Evolutionary conservation across 2,113 vertebrate genomes (phyloP).

Genomic region (human (Homo sapiens)): DNA sequence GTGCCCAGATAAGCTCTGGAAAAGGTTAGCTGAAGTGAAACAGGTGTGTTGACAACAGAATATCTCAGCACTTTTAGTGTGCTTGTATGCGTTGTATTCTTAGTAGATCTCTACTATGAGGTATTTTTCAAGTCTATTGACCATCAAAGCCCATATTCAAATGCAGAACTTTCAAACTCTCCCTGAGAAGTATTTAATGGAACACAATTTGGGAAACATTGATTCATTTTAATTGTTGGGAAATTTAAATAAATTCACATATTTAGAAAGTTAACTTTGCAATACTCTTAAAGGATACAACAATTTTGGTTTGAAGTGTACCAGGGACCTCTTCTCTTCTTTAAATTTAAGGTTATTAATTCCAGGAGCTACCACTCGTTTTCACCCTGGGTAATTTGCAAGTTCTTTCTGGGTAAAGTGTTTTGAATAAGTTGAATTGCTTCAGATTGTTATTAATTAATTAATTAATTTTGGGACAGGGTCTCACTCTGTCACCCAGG

Average conservation of each 20-base stretch:
- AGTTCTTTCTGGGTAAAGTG: neutral
- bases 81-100: no score
- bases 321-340: neutral
- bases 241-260: neutral
- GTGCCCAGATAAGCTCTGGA: neutral
- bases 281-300: neutral
- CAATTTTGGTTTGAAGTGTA: neutral
- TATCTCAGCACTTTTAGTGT: neutral
- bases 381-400: neutral
- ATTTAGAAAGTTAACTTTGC: neutral
- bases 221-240: neutral
- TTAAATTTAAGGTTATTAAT: neutral
- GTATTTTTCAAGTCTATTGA: neutral
- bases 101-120: neutral
- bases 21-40: neutral
- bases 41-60: neutral
- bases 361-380: neutral
- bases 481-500: no score
- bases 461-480: no score
- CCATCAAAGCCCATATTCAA: neutral
- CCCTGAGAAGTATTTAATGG: neutral
- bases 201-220: neutral
- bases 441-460: neutral
- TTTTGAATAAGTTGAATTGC: neutral
- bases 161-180: neutral